Base-by-base conservation (phyloP, 2,797 vertebrate species). In the Oophaga sylvatica region DNA sequence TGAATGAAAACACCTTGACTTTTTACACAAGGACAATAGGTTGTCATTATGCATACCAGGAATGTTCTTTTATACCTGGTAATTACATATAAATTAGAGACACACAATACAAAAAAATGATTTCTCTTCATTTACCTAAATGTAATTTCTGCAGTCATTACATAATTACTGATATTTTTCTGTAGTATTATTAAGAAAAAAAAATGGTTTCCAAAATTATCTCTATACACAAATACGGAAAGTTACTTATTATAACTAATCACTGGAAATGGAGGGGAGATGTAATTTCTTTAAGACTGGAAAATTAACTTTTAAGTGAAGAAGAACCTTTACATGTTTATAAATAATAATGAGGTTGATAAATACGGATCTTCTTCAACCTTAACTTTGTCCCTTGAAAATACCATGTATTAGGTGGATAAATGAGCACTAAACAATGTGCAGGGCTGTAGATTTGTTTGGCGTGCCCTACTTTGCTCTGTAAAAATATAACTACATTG, bases 1-100 rank as follows among this genome's bases (percentile, higher is more conserved):
- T 93, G 91, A 95, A 96, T 94, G 84, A 92, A 95, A 95, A 94
- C 94, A 94, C 91, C 93, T 94, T 90, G 89, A 96, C 93, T 95
- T 95, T 95, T 95, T 92, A 95, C 93, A 90, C 91, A 93, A 92
- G 93, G 93, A 95, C 93, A 96, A 96, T 95, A 95, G 94, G 89
- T 93, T 80, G 93, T 95, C 93, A 95, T 96, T 96, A 96, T 92
- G 93, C 94, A 94, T 94, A 95, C 94, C 94, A 95, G 93, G 93
- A 94, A 95, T 94, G 93, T 93, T 94, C 95, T 95, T 95, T 95
- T 93, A 94, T 93, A 90, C 84, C 90, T 92, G 86, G 92, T 96
- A 96, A 96, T 96, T 96, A 95, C 93, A 92, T 93, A 94, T 92
- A 94, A 95, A 96, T 95, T 95, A 92, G 92, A 92, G 91, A 93